Evolutionary conservation across 2,888 invertebrate genomes (phyloP).

Genomic region (Calephelis perditalis): DNA sequence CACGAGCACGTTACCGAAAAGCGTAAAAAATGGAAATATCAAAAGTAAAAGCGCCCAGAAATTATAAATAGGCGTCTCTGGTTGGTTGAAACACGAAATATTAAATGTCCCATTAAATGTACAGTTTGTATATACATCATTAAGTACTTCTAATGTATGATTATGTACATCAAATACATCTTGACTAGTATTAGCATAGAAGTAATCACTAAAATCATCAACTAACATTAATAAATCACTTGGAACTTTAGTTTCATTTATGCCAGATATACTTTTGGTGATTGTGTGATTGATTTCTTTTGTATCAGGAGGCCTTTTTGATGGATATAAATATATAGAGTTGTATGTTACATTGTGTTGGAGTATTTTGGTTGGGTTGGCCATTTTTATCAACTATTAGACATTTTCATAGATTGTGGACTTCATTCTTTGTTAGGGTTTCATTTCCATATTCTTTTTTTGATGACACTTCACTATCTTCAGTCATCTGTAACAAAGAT

Average conservation of each 20-base stretch:
- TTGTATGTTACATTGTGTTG: conserved; percentile 36
- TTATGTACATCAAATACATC: conserved; percentile 59
- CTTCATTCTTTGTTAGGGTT: conserved; percentile 12
- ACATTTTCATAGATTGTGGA: conserved; percentile 32
- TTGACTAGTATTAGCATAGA: conserved; percentile 80
- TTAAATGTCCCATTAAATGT: conserved; percentile 67
- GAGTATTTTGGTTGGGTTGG: conserved; percentile 35
- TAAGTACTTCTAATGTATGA: conserved; percentile 48
- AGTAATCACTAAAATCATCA: conserved; percentile 89
- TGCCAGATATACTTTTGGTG: conserved; percentile 21
- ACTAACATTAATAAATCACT: conserved; percentile 81
- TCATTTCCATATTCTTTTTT: not conserved
- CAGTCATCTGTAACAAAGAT: conserved; percentile 21
- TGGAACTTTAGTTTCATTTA: conserved; percentile 45
- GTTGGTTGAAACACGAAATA: conserved; percentile 62
- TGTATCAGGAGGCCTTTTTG: conserved; percentile 51
- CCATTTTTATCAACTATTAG: conserved; percentile 35
- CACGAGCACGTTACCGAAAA: conserved; percentile 98
- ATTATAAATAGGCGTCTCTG: conserved; percentile 77
- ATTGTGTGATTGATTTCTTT: conserved; percentile 25
- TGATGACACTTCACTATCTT: not conserved
- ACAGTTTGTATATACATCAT: conserved; percentile 72
- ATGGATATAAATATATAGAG: conserved; percentile 41
- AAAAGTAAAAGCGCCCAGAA: conserved; percentile 93
- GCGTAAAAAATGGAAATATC: conserved; percentile 93